Conservation (phyloP, 1,140 invertebrate genomes). For the Aphaenogaster rudis region DNA sequence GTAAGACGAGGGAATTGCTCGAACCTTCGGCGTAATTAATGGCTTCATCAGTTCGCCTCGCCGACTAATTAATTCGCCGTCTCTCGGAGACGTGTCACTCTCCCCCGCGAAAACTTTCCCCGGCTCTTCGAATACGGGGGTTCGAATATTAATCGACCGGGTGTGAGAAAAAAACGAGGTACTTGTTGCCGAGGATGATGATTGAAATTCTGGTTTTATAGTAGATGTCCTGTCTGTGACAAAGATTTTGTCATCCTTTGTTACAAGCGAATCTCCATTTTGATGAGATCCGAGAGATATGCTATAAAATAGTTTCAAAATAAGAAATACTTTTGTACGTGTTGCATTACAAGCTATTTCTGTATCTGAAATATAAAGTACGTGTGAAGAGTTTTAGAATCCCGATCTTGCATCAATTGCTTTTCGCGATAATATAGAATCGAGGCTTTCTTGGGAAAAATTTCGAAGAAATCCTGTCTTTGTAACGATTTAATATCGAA, state of each 20-base stretch:
- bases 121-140: slow-evolving; percentile 31
- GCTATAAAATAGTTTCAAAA: background rate
- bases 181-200: slow-evolving; percentile 16
- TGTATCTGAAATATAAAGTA: background rate
- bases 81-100: slow-evolving; percentile 46
- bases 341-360: background rate
- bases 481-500: background rate
- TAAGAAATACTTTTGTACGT: background rate
- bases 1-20: slow-evolving; percentile 48
- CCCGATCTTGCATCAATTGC: background rate
- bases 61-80: slow-evolving; percentile 61
- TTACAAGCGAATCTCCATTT: slow-evolving; percentile 2
- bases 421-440: slow-evolving; percentile 15
- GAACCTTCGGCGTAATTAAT: slow-evolving; percentile 55
- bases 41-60: slow-evolving; percentile 54
- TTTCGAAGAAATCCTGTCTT: background rate
- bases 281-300: background rate
- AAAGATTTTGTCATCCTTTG: background rate
- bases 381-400: slow-evolving; percentile 12
- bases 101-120: slow-evolving; percentile 29
- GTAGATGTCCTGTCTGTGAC: background rate
- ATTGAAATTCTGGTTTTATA: slow-evolving; percentile 11
- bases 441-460: background rate
- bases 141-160: slow-evolving; percentile 50
- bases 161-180: background rate